Conservation (phyloP, 1,140 invertebrate genomes). For the Lepidurus arcticus region DNA sequence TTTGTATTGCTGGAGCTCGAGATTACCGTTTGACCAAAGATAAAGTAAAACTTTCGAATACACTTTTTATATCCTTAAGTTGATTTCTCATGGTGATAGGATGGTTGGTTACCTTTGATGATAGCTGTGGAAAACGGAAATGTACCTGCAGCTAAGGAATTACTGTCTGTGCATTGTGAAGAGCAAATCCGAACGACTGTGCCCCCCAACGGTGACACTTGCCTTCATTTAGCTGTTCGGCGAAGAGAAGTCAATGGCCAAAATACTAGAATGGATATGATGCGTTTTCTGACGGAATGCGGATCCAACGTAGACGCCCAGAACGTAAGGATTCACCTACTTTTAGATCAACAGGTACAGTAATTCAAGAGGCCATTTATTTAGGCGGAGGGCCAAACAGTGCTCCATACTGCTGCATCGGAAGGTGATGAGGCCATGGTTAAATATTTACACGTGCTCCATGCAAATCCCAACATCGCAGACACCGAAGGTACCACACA, state of each 20-base stretch:
- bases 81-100: slow-evolving; percentile 54
- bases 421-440: slow-evolving; percentile 89
- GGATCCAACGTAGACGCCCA: slow-evolving; percentile 83
- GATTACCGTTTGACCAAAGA: slow-evolving; percentile 78
- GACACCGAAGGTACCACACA: slow-evolving; percentile 70
- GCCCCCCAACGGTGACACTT: slow-evolving; percentile 65
- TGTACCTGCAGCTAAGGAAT: slow-evolving; percentile 82
- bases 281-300: slow-evolving; percentile 81
- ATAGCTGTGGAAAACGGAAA: slow-evolving; percentile 88
- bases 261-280: slow-evolving; percentile 67
- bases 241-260: slow-evolving; percentile 57
- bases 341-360: slow-evolving; percentile 16
- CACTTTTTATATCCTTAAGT: slow-evolving; percentile 23
- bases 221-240: slow-evolving; percentile 82
- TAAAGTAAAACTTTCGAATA: slow-evolving; percentile 58
- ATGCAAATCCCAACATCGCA: slow-evolving; percentile 85
- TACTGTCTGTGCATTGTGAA: slow-evolving; percentile 66
- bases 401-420: slow-evolving; percentile 88
- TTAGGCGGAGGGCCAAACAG: slow-evolving; percentile 64
- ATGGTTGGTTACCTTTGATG: slow-evolving; percentile 86
- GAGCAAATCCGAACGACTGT: slow-evolving; percentile 69
- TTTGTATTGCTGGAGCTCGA: slow-evolving; percentile 75
- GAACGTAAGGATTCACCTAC: slow-evolving; percentile 58
- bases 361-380: slow-evolving; percentile 24
- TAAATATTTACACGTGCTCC: slow-evolving; percentile 89